These are phyloP conservation scores for Tachina fera DNA, from an alignment of 2,888 invertebrate species.

Conservation along the genomic window DNA sequence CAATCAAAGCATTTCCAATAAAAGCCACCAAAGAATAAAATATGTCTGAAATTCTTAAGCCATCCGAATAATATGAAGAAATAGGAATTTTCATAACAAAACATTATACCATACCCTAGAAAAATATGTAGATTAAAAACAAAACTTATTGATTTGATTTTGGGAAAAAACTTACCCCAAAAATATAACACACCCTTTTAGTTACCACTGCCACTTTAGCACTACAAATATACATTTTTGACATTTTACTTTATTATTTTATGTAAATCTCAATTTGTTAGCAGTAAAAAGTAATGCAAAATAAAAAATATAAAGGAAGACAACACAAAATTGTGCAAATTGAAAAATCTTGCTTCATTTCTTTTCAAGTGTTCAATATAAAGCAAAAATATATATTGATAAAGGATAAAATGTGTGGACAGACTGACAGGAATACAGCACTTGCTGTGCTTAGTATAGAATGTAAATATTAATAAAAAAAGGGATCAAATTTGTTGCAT, in stretches of 20 bases:
- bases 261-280: constrained; percentile 63
- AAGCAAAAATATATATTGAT: constrained; percentile 16
- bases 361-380: constrained; percentile 39
- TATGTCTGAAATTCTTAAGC: too few relatives aligned
- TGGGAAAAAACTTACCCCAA: too few relatives aligned
- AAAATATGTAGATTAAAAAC: too few relatives aligned
- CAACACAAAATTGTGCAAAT: constrained; percentile 53
- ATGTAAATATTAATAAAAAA: constrained; percentile 20
- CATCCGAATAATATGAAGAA: too few relatives aligned
- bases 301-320: constrained; percentile 2
- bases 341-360: constrained; percentile 56
- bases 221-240: background rate
- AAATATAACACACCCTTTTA: background rate
- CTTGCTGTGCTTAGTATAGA: background rate
- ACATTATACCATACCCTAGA: too few relatives aligned
- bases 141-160: too few relatives aligned
- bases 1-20: too few relatives aligned
- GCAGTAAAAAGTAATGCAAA: background rate
- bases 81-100: too few relatives aligned
- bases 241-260: constrained; percentile 38
- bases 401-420: constrained; percentile 12
- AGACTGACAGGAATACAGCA: constrained; percentile 19
- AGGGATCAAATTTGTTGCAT: constrained; percentile 54
- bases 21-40: too few relatives aligned
- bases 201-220: background rate